Evolutionary conservation across 2,888 invertebrate genomes (phyloP).

Genomic region (Ceramica pisi): DNA sequence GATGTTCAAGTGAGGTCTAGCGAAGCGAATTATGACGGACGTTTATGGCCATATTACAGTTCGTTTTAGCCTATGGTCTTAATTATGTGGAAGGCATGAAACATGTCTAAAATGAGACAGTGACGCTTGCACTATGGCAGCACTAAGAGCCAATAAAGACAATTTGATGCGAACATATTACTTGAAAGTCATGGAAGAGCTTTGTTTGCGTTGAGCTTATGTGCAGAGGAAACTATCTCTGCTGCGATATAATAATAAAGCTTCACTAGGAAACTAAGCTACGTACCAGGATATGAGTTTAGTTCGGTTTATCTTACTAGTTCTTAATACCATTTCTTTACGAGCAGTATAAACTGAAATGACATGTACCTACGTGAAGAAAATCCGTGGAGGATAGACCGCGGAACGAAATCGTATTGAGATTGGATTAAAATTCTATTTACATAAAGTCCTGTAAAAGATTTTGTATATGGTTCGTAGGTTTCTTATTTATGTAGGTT

Average conservation of each 20-base stretch:
- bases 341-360: slow-evolving; percentile 30
- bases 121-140: slow-evolving; percentile 30
- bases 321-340: slow-evolving; percentile 42
- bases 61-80: slow-evolving; percentile 31
- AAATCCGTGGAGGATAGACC: slow-evolving; percentile 3
- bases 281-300: slow-evolving; percentile 34
- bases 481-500: not conserved
- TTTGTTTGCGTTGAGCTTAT: slow-evolving; percentile 41
- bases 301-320: slow-evolving; percentile 37
- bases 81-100: slow-evolving; percentile 44
- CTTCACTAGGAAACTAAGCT: slow-evolving; percentile 24
- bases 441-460: not conserved
- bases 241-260: slow-evolving; percentile 35
- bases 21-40: slow-evolving; percentile 43
- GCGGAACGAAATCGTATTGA: not conserved
- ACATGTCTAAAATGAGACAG: slow-evolving; percentile 47
- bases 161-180: slow-evolving; percentile 43
- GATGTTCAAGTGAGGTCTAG: slow-evolving; percentile 51
- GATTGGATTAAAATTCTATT: slow-evolving; percentile 37
- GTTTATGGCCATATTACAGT: slow-evolving; percentile 37
- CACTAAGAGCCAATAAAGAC: slow-evolving; percentile 46
- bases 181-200: slow-evolving; percentile 26
- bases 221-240: slow-evolving; percentile 18
- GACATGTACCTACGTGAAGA: not conserved
- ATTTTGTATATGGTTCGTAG: not conserved